A percentile compares a stretch with the other conserved stretches of the same genome.
phyloP scores from a whole-genome alignment of 2,888 invertebrate species.

The Lottia gigantea region DNA sequence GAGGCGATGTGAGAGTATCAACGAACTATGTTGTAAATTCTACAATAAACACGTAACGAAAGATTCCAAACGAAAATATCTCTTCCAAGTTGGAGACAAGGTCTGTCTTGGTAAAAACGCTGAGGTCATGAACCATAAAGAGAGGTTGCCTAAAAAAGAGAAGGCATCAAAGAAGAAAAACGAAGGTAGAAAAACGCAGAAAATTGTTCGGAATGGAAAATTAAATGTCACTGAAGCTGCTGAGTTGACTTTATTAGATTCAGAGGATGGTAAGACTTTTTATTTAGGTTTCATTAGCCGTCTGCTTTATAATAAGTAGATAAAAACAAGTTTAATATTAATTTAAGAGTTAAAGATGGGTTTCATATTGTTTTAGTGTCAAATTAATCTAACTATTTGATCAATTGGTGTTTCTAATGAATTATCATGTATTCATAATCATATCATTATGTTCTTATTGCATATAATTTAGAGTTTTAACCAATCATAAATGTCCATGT shows the following conservation, averaged over 20 bases:
- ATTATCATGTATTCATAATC: too few species aligned
- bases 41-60: constrained; percentile 49
- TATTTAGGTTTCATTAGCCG: too few species aligned
- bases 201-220: background rate
- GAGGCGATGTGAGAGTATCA: constrained; percentile 52
- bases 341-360: too few species aligned
- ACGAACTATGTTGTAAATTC: constrained; percentile 54
- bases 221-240: background rate
- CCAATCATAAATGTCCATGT: too few species aligned
- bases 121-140: constrained; percentile 31
- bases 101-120: constrained; percentile 59
- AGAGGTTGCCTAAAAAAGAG: background rate
- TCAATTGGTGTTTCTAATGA: too few species aligned
- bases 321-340: too few species aligned
- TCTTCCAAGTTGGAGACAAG: constrained; percentile 54
- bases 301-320: too few species aligned
- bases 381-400: too few species aligned
- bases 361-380: too few species aligned
- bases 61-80: constrained; percentile 28
- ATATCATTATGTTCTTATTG: too few species aligned
- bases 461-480: too few species aligned
- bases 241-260: background rate
- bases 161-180: background rate
- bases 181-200: background rate
- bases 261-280: background rate